phyloP scores from a whole-genome alignment of 2,797 vertebrate genomes.

The Galago senegalensis region DNA sequence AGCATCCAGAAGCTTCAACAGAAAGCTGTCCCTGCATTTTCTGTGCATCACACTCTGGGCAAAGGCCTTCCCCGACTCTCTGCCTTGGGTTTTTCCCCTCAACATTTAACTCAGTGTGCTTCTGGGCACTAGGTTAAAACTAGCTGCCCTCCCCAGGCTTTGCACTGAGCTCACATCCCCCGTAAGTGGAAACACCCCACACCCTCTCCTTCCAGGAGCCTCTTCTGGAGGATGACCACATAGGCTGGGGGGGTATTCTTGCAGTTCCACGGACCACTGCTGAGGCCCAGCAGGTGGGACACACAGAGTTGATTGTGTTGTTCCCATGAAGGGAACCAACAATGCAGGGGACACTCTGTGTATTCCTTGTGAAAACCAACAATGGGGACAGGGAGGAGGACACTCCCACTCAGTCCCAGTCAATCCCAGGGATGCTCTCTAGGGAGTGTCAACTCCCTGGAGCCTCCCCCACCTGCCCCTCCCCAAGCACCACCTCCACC shows the following conservation, averaged over 20 bases:
- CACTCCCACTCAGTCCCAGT: neutral
- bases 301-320: neutral
- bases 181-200: accelerated
- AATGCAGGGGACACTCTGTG: neutral
- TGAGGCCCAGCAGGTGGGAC: neutral
- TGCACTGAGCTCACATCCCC: neutral
- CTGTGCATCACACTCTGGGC: neutral
- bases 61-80: neutral
- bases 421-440: neutral
- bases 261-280: neutral
- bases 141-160: neutral
- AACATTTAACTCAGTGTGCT: neutral
- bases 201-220: neutral
- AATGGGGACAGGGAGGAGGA: neutral
- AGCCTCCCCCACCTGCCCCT: neutral
- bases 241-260: neutral
- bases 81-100: neutral
- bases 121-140: neutral
- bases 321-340: neutral
- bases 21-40: neutral
- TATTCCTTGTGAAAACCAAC: neutral
- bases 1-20: neutral
- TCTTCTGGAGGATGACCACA: neutral
- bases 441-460: neutral
- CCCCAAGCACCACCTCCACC: neutral